Conservation (phyloP, 2,888 invertebrate species). For the Crepidodera aurea region DNA sequence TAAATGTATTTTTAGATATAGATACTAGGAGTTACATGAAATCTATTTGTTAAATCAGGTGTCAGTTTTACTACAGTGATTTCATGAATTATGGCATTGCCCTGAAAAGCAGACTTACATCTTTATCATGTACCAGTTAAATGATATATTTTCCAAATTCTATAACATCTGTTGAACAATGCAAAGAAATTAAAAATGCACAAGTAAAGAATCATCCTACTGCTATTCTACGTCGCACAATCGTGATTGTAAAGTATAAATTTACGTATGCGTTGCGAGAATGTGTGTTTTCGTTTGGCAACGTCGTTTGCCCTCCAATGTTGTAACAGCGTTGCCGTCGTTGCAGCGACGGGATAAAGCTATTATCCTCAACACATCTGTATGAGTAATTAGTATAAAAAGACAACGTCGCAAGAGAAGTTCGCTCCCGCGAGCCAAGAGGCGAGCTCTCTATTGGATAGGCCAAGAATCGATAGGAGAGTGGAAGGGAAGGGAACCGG, state of each 20-base stretch:
- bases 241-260: constrained; percentile 34
- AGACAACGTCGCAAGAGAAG: constrained; percentile 65
- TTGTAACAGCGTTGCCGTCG: constrained; percentile 43
- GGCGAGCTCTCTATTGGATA: constrained; percentile 68
- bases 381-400: constrained; percentile 47
- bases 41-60: constrained; percentile 20
- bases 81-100: constrained; percentile 11
- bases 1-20: constrained; percentile 20
- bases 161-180: constrained; percentile 28
- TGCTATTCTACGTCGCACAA: constrained; percentile 34
- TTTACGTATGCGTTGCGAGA: constrained; percentile 37
- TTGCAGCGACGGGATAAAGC: constrained; percentile 34
- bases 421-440: constrained; percentile 61
- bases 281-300: constrained; percentile 48
- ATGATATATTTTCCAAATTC: constrained; percentile 41
- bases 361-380: constrained; percentile 39
- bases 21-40: constrained; percentile 15
- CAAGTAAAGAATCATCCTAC: constrained; percentile 48
- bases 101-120: constrained; percentile 40
- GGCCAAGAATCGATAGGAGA: constrained; percentile 71
- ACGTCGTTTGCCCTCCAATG: constrained; percentile 53
- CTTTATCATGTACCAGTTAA: constrained; percentile 48
- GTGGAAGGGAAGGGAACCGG: constrained; percentile 66
- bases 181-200: constrained; percentile 33
- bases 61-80: constrained; percentile 11